phyloP scores from a whole-genome alignment of 37 sponge, comb jelly and placozoan genomes.

The Corticium candelabrum region DNA sequence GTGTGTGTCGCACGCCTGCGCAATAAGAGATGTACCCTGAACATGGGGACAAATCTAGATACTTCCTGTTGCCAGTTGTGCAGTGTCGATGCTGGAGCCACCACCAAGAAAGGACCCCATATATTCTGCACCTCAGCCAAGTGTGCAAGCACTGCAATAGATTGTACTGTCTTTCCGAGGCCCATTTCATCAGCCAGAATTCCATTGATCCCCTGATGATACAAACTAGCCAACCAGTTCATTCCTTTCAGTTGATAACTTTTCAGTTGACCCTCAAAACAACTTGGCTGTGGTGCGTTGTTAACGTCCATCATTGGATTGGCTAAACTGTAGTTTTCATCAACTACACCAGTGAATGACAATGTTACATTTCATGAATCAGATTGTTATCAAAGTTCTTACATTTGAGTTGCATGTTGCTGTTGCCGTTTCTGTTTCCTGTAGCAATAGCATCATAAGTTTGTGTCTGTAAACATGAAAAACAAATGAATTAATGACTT shows the following conservation, averaged over 20 bases:
- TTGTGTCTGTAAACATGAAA: no score
- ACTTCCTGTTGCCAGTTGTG: conserved; percentile 97
- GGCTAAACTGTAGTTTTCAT: conserved; percentile 68
- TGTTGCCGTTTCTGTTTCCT: not conserved
- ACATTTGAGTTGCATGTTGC: not conserved
- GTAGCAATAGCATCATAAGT: not conserved
- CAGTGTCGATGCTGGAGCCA: conserved; percentile 87
- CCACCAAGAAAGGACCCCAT: conserved; percentile 90
- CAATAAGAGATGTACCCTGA: no score
- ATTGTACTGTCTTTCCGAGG: conserved; percentile 89
- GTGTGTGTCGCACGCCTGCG: no score
- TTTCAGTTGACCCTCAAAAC: conserved; percentile 75
- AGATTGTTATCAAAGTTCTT: not conserved
- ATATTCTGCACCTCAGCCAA: conserved; percentile 81
- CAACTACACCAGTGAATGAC: conserved; percentile 40
- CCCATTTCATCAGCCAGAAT: conserved; percentile 97
- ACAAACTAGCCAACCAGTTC: conserved; percentile 90
- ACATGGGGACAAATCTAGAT: conserved; percentile 44
- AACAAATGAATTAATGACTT: no score
- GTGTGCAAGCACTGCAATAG: conserved; percentile 76
- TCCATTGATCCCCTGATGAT: conserved; percentile 94
- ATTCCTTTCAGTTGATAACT: conserved; percentile 90
- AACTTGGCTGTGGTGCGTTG: conserved; percentile 54
- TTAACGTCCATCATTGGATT: conserved; percentile 56
- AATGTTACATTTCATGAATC: not conserved